A percentile compares a stretch with the other conserved stretches of the same genome.
Conservation (phyloP, 1,140 invertebrate species). For the Neuroterus valhalla region DNA sequence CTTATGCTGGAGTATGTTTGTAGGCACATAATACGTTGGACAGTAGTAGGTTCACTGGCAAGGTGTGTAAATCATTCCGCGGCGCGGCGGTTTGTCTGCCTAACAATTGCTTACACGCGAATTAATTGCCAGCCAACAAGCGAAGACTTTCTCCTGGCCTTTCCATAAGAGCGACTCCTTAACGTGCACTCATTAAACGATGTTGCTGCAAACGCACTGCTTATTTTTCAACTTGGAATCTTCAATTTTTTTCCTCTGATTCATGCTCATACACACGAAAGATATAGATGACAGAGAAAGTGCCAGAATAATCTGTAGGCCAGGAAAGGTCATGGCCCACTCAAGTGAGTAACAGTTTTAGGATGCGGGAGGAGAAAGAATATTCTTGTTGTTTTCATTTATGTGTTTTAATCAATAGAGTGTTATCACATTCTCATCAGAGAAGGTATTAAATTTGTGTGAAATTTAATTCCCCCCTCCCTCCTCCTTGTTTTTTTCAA, state of each 20-base stretch:
- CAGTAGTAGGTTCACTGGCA: slow-evolving; percentile 42
- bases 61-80: slow-evolving; percentile 54
- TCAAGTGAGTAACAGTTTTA: too few species aligned
- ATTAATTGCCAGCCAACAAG: slow-evolving; percentile 53
- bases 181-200: slow-evolving; percentile 37
- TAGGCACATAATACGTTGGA: slow-evolving; percentile 12
- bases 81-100: slow-evolving; percentile 51
- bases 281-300: too few species aligned
- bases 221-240: not conserved
- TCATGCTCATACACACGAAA: too few species aligned
- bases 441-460: too few species aligned
- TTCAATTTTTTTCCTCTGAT: not conserved
- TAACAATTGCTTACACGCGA: slow-evolving; percentile 53
- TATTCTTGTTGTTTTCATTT: too few species aligned
- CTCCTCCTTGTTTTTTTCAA: too few species aligned
- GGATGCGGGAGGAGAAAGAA: too few species aligned
- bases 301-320: too few species aligned
- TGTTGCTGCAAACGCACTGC: not conserved
- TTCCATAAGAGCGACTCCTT: slow-evolving; percentile 42
- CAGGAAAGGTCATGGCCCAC: too few species aligned
- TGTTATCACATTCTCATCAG: too few species aligned
- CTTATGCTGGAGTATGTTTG: not conserved
- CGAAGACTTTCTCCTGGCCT: slow-evolving; percentile 50
- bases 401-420: too few species aligned
- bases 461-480: too few species aligned